Base-by-base conservation (phyloP, 1,140 invertebrate genomes). In the Habropoda laboriosa region DNA sequence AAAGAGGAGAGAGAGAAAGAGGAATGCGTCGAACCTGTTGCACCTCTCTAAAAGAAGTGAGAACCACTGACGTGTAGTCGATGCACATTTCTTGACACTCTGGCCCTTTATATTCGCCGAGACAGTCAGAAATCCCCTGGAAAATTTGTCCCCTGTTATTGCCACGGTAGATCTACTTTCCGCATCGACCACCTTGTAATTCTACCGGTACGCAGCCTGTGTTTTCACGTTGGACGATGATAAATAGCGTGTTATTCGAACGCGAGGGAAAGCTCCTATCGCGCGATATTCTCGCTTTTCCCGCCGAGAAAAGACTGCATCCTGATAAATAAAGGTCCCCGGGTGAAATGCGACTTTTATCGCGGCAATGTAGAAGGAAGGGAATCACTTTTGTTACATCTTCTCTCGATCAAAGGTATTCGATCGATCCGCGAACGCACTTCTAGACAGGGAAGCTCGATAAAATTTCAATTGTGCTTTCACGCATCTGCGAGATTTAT, bases 11-110 rank as follows among this genome's bases (percentile, higher is more conserved):
- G 1, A 21, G 30, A 10, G 30, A 35, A n/a, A 57, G 27, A 57
- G 35, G 18, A 40, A 71, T 2, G 18, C 61, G 13, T 53, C 5
- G 45, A 61, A 78, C 76, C 76, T 78, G 76, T 78, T 78, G 76
- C 76, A 78, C 45, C 35, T 24, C 42, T 32, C 42, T 45, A 72
- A 58, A 45, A 58, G n/a, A 47, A 40, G 16, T 6, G 67, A 71
- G 76, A 71, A 47, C 51, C 40, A 5, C 18, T 24, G 60, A 38
- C n/a, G 5, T 16, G 30, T 24, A 68, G 21, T 24, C 38, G 51
- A 68, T 67, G 64, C 38, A 21, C 27, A 18, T 35, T 40, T 47
- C 32, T 13, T 38, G 13, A 49, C 12, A 24, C 32, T 27, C 7
- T n/a, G 1, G 3, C 24, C 42, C 13, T 61, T 61, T 49, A 2